Percentiles rank a stretch among this genome's conserved stretches.
phyloP scores from a whole-genome alignment of 2,797 vertebrate genomes.

The Chaunax sp. region DNA sequence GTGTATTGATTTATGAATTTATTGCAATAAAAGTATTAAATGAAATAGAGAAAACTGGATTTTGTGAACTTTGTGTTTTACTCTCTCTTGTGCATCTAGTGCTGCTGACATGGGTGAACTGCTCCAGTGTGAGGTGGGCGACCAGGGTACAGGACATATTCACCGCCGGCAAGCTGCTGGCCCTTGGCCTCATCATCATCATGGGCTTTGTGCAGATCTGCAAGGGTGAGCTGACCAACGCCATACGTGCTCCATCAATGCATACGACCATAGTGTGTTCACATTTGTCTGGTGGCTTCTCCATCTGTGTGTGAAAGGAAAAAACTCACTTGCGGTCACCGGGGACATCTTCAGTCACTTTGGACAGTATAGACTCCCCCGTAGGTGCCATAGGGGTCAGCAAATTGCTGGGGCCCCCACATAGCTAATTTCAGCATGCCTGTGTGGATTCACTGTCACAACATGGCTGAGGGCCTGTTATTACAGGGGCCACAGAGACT shows the following conservation, averaged over 20 bases:
- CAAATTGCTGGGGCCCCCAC: conserved; percentile 65
- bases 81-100: conserved; percentile 62
- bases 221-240: conserved; percentile 83
- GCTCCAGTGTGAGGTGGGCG: conserved; percentile 93
- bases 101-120: conserved; percentile 95
- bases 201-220: conserved; percentile 95
- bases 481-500: conserved; percentile 52
- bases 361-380: conserved; percentile 8
- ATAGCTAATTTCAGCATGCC: conserved; percentile 60
- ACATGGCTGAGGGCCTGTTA: conserved; percentile 65
- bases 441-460: conserved; percentile 65
- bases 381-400: conserved; percentile 50
- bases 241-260: too few relatives aligned
- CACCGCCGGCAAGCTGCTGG: conserved; percentile 93
- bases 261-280: too few relatives aligned
- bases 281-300: background rate
- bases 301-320: background rate
- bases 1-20: too few relatives aligned
- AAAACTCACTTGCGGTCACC: conserved; percentile 30
- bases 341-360: conserved; percentile 24
- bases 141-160: conserved; percentile 94
- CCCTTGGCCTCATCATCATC: conserved; percentile 92
- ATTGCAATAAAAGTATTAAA: too few relatives aligned
- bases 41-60: too few relatives aligned
- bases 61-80: background rate